Conservation (phyloP, 1,140 invertebrate genomes). For the Anastrepha obliqua region DNA sequence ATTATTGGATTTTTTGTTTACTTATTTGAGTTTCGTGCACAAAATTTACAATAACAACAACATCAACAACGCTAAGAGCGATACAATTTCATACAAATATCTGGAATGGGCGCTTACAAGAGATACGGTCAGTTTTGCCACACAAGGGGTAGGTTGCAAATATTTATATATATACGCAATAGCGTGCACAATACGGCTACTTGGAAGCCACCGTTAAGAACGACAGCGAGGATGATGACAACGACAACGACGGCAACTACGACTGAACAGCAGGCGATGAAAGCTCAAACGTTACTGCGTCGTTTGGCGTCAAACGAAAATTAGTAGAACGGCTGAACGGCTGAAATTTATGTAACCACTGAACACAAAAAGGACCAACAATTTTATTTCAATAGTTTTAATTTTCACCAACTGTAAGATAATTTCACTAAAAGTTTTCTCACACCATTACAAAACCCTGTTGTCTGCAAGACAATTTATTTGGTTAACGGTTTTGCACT, state of each 20-base stretch:
- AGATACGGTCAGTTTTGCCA: not conserved
- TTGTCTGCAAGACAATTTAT: no score
- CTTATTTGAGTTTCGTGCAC: not conserved
- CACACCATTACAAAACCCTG: not conserved
- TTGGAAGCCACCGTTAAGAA: not conserved
- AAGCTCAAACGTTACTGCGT: constrained; percentile 37
- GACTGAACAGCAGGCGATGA: not conserved
- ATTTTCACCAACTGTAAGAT: not conserved
- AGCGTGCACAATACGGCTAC: not conserved
- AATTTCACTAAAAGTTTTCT: not conserved
- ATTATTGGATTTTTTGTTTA: not conserved
- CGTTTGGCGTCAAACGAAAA: constrained; percentile 18
- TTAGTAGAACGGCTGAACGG: not conserved
- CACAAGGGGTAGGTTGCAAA: not conserved
- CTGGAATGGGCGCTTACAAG: not conserved
- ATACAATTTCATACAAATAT: not conserved
- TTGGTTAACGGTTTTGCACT: no score
- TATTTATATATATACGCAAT: no score
- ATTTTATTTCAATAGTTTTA: not conserved
- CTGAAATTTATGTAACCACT: constrained; percentile 46
- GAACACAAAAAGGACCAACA: not conserved
- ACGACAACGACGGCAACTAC: not conserved
- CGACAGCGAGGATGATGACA: not conserved
- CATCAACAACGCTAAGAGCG: not conserved
- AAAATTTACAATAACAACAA: not conserved